These are phyloP conservation scores for Mus minutoides DNA, from an alignment of 2,797 vertebrate species.

Conservation along the genomic window DNA sequence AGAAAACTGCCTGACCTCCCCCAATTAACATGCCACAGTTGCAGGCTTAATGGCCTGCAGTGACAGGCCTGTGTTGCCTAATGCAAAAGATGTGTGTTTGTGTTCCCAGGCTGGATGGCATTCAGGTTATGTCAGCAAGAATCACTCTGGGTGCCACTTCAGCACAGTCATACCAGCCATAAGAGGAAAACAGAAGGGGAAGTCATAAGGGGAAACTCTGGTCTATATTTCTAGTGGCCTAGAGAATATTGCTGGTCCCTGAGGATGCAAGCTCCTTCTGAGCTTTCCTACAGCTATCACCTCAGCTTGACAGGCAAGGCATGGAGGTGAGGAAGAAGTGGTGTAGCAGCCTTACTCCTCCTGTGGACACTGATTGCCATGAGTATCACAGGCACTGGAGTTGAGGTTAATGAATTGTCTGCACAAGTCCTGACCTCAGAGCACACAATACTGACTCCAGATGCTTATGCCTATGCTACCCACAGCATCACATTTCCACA, in stretches of 20 bases:
- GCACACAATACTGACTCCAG: background rate
- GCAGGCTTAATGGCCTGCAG: conserved; percentile 16
- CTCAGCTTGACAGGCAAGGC: conserved; percentile 63
- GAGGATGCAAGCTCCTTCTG: conserved; percentile 36
- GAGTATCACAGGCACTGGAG: background rate
- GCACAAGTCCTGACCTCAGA: conserved; percentile 34
- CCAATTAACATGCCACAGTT: conserved; percentile 76
- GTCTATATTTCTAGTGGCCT: conserved; percentile 65
- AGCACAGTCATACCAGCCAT: conserved; percentile 47
- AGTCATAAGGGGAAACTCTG: conserved; percentile 3
- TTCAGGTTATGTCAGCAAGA: conserved; percentile 69
- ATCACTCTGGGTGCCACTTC: conserved; percentile 75
- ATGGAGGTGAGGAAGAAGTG: conserved; percentile 45
- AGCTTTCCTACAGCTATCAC: background rate
- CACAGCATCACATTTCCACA: background rate
- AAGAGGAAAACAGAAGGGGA: conserved; percentile 39
- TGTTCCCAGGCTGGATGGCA: conserved; percentile 49
- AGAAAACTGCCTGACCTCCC: conserved; percentile 79
- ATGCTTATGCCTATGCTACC: conserved; percentile 18
- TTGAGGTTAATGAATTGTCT: conserved; percentile 34
- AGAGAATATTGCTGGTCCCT: conserved; percentile 58
- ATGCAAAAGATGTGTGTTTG: background rate
- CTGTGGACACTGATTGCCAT: background rate
- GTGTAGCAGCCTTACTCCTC: background rate
- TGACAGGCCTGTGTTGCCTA: conserved; percentile 71